Evolutionary conservation across 2,888 invertebrate species (phyloP), one percentile per base, ranked within the genome.

Genomic region (Melieria picta): DNA sequence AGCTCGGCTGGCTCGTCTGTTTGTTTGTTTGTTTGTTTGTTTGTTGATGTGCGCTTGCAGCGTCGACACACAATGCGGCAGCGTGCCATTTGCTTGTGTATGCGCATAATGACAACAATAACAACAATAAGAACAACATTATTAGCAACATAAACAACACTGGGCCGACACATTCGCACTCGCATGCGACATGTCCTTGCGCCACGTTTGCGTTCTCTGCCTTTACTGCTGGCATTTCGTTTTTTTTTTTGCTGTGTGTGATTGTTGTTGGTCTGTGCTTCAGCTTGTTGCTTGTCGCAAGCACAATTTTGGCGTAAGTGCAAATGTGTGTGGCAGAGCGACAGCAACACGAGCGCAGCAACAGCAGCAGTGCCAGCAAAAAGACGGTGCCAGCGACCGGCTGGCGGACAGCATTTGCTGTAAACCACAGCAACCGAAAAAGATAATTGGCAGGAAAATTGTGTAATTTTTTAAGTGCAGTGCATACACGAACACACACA

Each of bases 401-500:
- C 4, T 48, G 4, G 7, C 6, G 7, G 1, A 4, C 7, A 30
- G 16, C 5, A 16, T 48, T 48, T 9, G 16, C 48, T 46, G 56
- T 46, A 1, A 65, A 65, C 56, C 45, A 43, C 56, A 65, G 50
- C 45, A 65, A 57, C 58, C 64, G 45, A 65, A 60, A 61, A 65
- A 55, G 56, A 71, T 65, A 71, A 65, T 71, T 71, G 55, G 60
- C 47, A 55, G 13, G 65, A 61, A 71, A 61, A 65, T 61, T 65
- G 61, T 61, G 65, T 52, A 70, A 70, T 60, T 70, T 62, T 57
- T 64, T 63, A 48, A 57, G 43, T 52, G 57, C 16, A 57, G 47
- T 46, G n/a, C 60, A 60, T 46, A 7, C 4, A 47, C 48, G 42
- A 13, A n/a, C 5, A 13, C n/a, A 55, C 50, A 55, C 2, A 5